A percentile compares a stretch with the other conserved stretches of the same genome.
Conservation (phyloP, 2,113 vertebrate genomes). For the Rhinopithecus roxellana region DNA sequence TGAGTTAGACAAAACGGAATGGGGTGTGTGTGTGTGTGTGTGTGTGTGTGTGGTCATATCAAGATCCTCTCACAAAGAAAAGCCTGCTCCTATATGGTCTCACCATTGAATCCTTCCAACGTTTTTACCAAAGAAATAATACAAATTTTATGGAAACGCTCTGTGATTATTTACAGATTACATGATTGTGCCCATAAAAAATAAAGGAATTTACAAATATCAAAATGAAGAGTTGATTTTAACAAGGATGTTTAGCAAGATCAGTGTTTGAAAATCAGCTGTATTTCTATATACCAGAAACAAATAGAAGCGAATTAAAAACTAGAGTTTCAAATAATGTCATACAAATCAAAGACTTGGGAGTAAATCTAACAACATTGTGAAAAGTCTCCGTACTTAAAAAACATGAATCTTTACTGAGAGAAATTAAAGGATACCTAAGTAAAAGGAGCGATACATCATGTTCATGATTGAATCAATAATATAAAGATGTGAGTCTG, state of each 20-base stretch:
- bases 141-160: background rate
- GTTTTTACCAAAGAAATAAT: background rate
- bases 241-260: background rate
- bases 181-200: background rate
- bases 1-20: background rate
- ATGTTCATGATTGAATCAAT: background rate
- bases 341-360: background rate
- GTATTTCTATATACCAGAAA: background rate
- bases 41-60: too few relatives aligned
- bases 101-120: background rate
- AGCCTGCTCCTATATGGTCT: accelerated
- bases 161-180: background rate
- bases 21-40: accelerated
- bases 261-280: background rate
- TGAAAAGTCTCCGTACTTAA: background rate
- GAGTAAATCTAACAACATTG: background rate
- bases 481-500: background rate
- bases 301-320: background rate
- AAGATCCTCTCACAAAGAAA: background rate
- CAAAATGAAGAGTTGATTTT: background rate
- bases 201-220: background rate
- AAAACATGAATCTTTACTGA: background rate
- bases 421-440: background rate
- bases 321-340: background rate
- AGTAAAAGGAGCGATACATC: background rate